Evolutionary conservation across 2,113 vertebrate species (phyloP).

Genomic region (Verasper variegatus): DNA sequence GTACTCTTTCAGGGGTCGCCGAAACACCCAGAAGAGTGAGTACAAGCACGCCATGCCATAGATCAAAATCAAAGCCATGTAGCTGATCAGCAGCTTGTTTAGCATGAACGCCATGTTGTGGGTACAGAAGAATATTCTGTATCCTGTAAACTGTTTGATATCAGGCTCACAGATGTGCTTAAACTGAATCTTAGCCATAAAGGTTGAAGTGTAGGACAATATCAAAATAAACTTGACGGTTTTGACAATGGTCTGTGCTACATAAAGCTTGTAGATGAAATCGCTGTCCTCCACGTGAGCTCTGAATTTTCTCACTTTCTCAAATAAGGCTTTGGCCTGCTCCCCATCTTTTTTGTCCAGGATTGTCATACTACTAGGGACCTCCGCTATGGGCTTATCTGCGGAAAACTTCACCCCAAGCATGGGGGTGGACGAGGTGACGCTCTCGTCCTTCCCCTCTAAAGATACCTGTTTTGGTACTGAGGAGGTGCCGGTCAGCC

Average conservation of each 20-base stretch:
- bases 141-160: constrained; percentile 91
- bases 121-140: constrained; percentile 89
- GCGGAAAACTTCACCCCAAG: constrained; percentile 92
- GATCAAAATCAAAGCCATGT: constrained; percentile 93
- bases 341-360: constrained; percentile 88
- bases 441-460: constrained; percentile 90
- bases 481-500: constrained; percentile 87
- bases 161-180: constrained; percentile 87
- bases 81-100: constrained; percentile 93
- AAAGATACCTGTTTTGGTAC: constrained; percentile 87
- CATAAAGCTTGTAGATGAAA: constrained; percentile 97
- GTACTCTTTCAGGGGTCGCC: constrained; percentile 95
- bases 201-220: constrained; percentile 93
- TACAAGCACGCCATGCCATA: constrained; percentile 96
- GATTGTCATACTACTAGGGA: constrained; percentile 94
- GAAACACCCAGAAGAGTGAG: constrained; percentile 95
- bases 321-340: constrained; percentile 91
- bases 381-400: constrained; percentile 90
- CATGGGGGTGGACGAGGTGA: constrained; percentile 89
- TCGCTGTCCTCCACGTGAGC: constrained; percentile 96
- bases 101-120: constrained; percentile 99
- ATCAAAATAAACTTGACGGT: constrained; percentile 96
- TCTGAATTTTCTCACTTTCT: constrained; percentile 94
- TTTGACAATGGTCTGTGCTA: constrained; percentile 94
- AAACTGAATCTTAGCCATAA: constrained; percentile 90